Base-by-base conservation (phyloP, 2,797 vertebrate genomes). In the Chelon auratus region DNA sequence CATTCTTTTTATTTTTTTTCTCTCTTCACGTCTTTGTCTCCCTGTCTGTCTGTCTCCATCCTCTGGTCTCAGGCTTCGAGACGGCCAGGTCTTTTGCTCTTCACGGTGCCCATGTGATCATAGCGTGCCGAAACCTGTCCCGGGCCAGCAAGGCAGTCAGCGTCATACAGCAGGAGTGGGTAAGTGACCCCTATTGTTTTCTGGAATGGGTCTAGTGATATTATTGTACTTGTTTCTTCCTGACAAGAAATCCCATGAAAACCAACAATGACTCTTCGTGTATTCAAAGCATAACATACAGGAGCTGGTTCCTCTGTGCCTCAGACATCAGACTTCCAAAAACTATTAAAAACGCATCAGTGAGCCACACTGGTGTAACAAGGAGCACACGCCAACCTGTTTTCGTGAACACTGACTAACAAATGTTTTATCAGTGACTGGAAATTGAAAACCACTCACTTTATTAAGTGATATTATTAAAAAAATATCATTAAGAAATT, bases 61-160 rank as follows among this genome's bases (percentile, higher is more conserved):
- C 54, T 64, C 54, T 24, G 70, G 53, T 92, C 88, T 86, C 87
- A 99, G 98, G 98, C 83, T 98, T 98, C 76, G 98, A 99, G 91
- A 97, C 97, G 0, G 97, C 97, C 1, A 96, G 95, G 85, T 96
- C 98, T 66, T 96, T 99, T 24, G 97, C 97, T 47, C 95, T 99
- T 55, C 98, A 99, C 0, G 98, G 98, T 8, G 97, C 97, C 0
- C 92, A 95, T 0, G 96, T 99, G 61, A 95, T 99, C 93, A 89
- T 99, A 84, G 98, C 97, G 8, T 99, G 97, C 80, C 94, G 98
- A 54, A 97, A 97, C 61, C 76, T 90, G 70, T 84, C 91, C 6
- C 94, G 94, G 82, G 96, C 94, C 73, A 93, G 2, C 8, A 96
- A 96, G 9, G 97, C 98, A 0, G 94, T 92, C 8, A 91, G 86